phyloP scores from a whole-genome alignment of 1,140 invertebrate species.

The Mamestra configurata region DNA sequence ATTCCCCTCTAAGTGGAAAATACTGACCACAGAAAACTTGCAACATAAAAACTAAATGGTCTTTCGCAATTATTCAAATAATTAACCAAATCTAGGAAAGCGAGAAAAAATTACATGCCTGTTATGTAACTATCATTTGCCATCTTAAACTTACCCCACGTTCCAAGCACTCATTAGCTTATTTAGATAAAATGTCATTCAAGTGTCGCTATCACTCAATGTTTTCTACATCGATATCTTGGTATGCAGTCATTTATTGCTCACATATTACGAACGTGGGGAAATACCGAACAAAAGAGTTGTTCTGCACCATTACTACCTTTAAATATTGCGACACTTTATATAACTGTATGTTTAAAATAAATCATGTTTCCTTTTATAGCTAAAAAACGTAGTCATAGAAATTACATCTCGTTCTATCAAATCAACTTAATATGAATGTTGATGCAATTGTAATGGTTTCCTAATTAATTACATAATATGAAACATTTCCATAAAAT shows the following conservation, averaged over 20 bases:
- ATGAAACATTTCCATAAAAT: constrained; percentile 29
- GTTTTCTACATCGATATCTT: background rate
- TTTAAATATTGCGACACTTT: background rate
- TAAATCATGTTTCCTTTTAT: constrained; percentile 14
- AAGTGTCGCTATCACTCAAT: background rate
- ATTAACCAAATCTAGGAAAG: no score
- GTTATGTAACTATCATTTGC: background rate
- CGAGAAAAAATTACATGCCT: background rate
- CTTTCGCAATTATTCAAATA: background rate
- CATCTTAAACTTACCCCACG: background rate
- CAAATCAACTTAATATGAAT: constrained; percentile 2
- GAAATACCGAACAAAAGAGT: constrained; percentile 11
- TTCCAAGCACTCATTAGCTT: background rate
- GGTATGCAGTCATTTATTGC: background rate
- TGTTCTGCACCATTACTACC: background rate
- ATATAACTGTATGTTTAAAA: background rate
- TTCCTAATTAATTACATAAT: constrained; percentile 31
- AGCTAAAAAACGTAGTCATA: constrained; percentile 28
- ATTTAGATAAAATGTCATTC: background rate
- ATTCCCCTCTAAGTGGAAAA: background rate
- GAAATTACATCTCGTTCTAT: background rate
- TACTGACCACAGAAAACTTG: background rate
- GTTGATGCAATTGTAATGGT: constrained; percentile 31
- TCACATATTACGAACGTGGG: background rate
- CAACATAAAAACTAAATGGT: background rate